These are phyloP conservation scores for Buceros bicornis DNA, from an alignment of 2,797 vertebrate species.

Conservation along the genomic window DNA sequence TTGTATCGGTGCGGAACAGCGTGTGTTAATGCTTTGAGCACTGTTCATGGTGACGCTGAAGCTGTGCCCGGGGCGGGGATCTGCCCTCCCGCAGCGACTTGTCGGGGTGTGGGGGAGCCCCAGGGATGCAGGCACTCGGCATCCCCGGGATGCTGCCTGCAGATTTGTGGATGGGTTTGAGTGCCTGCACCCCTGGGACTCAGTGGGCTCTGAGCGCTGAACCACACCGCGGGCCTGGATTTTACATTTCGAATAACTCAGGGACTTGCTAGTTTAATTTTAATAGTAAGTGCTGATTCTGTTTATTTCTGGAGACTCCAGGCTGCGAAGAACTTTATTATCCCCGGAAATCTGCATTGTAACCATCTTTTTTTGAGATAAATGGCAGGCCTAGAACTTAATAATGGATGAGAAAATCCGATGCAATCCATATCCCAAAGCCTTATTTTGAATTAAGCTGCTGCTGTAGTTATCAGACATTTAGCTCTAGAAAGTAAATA, in stretches of 20 bases:
- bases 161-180: not conserved
- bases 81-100: not conserved
- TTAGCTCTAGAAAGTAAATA: not conserved
- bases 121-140: not conserved
- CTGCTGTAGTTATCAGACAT: not conserved
- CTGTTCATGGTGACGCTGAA: fast-evolving
- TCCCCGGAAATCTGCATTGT: not conserved
- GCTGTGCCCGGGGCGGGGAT: fast-evolving
- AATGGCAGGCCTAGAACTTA: not conserved
- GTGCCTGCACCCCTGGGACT: not conserved
- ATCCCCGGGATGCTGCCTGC: not conserved
- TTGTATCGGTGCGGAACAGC: not conserved
- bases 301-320: not conserved
- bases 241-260: not conserved
- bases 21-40: fast-evolving
- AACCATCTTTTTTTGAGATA: not conserved
- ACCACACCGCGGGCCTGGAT: not conserved
- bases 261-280: not conserved
- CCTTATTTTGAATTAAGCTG: not conserved
- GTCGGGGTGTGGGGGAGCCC: not conserved
- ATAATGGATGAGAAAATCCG: constrained; percentile 17
- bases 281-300: not conserved
- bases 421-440: not conserved
- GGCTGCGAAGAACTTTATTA: not conserved
- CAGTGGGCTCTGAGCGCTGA: not conserved